Evolutionary conservation across 2,113 vertebrate species (phyloP).

Genomic region (Paradisaea rubra): DNA sequence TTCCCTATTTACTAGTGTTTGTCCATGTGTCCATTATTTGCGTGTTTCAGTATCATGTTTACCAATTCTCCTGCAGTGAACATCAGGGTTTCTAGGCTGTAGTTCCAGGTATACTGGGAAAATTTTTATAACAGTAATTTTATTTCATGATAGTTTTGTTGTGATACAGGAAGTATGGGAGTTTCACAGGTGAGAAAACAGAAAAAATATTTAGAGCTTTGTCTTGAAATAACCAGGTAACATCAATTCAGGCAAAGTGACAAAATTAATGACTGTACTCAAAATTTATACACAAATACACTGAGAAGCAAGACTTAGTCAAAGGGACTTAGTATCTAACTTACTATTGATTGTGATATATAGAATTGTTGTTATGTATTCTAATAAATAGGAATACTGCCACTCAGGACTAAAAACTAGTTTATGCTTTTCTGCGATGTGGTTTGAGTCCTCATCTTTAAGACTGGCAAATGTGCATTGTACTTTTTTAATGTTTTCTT

Average conservation of each 20-base stretch:
- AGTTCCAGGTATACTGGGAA: neutral
- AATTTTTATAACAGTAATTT: neutral
- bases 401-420: neutral
- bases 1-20: neutral
- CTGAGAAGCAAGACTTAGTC: neutral
- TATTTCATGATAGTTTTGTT: neutral
- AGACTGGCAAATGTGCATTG: neutral
- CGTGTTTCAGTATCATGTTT: neutral
- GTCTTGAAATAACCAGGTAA: neutral
- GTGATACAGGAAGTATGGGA: neutral
- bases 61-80: neutral
- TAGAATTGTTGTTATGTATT: neutral
- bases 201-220: neutral
- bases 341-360: neutral
- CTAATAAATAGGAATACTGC: neutral
- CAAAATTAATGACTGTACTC: neutral
- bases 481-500: neutral
- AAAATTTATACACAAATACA: neutral
- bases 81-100: neutral
- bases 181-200: neutral
- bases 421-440: neutral
- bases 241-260: neutral
- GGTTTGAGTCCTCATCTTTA: neutral
- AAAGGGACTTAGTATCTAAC: neutral
- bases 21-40: neutral